Conservation (phyloP, 2,888 invertebrate species). For the Aspidiotus destructor region DNA sequence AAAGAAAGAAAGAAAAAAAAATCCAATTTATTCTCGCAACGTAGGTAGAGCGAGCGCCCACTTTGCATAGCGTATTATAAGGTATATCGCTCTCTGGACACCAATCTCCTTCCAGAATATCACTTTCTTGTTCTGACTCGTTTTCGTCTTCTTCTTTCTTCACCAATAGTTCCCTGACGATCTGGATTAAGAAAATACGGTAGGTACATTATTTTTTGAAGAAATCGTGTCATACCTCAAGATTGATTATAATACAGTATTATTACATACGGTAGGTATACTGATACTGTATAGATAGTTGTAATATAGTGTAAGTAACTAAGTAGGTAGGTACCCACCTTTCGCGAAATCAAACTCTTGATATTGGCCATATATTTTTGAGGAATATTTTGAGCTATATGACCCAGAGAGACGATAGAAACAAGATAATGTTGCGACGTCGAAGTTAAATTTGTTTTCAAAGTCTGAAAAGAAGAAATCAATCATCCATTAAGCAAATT, state of each 20-base stretch:
- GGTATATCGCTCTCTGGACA: slow-evolving; percentile 77
- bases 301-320: too few relatives aligned
- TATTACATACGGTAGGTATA: too few relatives aligned
- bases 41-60: slow-evolving; percentile 43
- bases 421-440: slow-evolving; percentile 77
- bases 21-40: not conserved
- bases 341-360: slow-evolving; percentile 87
- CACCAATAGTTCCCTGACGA: slow-evolving; percentile 89
- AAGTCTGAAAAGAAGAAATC: slow-evolving; percentile 43
- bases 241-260: too few relatives aligned
- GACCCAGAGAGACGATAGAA: slow-evolving; percentile 87
- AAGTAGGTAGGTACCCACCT: too few relatives aligned
- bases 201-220: too few relatives aligned
- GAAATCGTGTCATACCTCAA: too few relatives aligned
- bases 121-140: slow-evolving; percentile 17
- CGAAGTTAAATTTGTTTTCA: slow-evolving; percentile 64
- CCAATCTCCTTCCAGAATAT: slow-evolving; percentile 56
- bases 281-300: too few relatives aligned
- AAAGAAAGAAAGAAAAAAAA: not conserved
- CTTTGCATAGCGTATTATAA: slow-evolving; percentile 81
- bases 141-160: slow-evolving; percentile 52
- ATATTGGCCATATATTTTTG: slow-evolving; percentile 80
- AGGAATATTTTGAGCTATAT: slow-evolving; percentile 86
- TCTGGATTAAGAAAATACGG: slow-evolving; percentile 45
- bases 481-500: not conserved